Conservation (phyloP, 2,888 invertebrate genomes). For the Amorpha juglandis region DNA sequence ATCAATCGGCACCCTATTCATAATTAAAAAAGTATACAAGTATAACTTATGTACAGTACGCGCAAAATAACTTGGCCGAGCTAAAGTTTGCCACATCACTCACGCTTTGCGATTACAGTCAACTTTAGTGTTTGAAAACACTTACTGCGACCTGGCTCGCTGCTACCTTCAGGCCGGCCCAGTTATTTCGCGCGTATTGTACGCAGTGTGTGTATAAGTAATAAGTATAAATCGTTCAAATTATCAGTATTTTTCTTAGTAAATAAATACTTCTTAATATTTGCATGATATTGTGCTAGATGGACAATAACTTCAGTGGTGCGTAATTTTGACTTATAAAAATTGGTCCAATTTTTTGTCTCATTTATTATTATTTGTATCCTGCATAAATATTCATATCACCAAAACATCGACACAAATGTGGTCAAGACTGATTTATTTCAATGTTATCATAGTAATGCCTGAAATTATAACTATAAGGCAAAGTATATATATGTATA, state of each 20-base stretch:
- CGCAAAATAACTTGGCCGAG: too few relatives aligned
- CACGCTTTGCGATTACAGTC: too few relatives aligned
- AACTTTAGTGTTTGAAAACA: too few relatives aligned
- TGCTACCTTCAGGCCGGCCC: too few relatives aligned
- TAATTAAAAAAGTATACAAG: too few relatives aligned
- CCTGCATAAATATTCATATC: not conserved
- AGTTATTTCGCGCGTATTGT: not conserved
- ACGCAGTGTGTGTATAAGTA: not conserved
- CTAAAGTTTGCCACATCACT: too few relatives aligned
- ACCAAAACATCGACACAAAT: constrained; percentile 16
- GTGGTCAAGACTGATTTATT: constrained; percentile 17
- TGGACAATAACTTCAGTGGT: constrained; percentile 13
- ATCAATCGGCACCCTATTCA: too few relatives aligned
- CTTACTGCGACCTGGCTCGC: too few relatives aligned
- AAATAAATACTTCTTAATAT: not conserved
- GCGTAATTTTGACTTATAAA: not conserved
- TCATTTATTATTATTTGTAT: not conserved
- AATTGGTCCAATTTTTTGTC: not conserved
- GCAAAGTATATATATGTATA: not conserved
- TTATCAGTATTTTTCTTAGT: not conserved
- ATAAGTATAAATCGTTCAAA: not conserved
- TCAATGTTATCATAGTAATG: not conserved
- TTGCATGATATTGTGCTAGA: not conserved
- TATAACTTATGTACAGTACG: too few relatives aligned
- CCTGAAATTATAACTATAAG: not conserved